phyloP scores from a whole-genome alignment of 2,888 invertebrate genomes.

The Agrotis clavis region DNA sequence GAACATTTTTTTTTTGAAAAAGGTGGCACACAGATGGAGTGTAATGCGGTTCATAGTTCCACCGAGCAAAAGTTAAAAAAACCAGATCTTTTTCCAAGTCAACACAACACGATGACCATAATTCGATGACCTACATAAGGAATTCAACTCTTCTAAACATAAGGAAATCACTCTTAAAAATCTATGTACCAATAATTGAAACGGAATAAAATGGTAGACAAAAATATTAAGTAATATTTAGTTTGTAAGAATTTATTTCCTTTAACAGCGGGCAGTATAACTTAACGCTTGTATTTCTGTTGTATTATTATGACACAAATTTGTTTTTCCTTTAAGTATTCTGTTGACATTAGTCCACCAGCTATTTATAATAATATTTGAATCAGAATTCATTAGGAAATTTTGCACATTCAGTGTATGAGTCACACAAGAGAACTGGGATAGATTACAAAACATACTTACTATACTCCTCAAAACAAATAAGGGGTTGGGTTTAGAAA shows the following conservation, averaged over 20 bases:
- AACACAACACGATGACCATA: too few relatives aligned
- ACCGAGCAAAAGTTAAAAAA: constrained; percentile 12
- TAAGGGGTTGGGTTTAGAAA: too few relatives aligned
- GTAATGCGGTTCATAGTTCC: constrained; percentile 48
- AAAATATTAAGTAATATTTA: too few relatives aligned
- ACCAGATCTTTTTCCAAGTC: too few relatives aligned
- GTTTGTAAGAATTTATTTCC: too few relatives aligned
- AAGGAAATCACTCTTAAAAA: too few relatives aligned
- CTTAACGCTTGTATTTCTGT: constrained; percentile 3
- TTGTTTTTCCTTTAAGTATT: constrained; percentile 15
- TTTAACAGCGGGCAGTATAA: not conserved
- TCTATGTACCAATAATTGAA: too few relatives aligned
- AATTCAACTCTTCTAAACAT: too few relatives aligned
- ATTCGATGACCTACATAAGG: too few relatives aligned
- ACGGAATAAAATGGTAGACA: too few relatives aligned
- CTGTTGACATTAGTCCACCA: constrained; percentile 28
- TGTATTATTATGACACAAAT: not conserved
- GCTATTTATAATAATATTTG: constrained; percentile 18
- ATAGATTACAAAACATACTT: not conserved
- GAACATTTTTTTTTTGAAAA: constrained; percentile 55
- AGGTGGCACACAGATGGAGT: constrained; percentile 62
- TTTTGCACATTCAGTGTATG: not conserved
- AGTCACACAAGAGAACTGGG: not conserved
- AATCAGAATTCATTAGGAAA: not conserved
- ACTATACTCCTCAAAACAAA: too few relatives aligned